These are phyloP conservation scores for Platycercus adscitus DNA, from an alignment of 2,113 vertebrate genomes.

Conservation along the genomic window DNA sequence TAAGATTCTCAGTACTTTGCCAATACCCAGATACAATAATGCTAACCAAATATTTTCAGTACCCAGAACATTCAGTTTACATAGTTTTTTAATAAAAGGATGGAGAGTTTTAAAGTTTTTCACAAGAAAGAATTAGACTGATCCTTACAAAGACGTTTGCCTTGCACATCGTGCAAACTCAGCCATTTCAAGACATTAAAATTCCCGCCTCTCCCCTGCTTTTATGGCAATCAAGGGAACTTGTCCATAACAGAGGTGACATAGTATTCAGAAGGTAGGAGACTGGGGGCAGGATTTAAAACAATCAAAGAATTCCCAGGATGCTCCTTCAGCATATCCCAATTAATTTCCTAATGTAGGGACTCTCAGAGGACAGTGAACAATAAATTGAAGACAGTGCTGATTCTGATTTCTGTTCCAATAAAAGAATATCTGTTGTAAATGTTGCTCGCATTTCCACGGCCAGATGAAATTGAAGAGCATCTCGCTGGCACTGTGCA, in stretches of 20 bases:
- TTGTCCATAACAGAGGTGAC: not conserved
- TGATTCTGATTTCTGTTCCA: not conserved
- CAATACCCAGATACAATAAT: not conserved
- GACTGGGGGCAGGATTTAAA: not conserved
- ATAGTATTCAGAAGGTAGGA: not conserved
- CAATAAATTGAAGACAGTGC: not conserved
- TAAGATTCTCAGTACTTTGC: not conserved
- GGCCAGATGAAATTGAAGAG: not conserved
- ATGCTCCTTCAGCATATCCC: not conserved
- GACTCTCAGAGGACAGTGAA: not conserved
- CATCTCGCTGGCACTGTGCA: not conserved
- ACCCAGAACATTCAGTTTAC: not conserved
- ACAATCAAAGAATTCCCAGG: not conserved
- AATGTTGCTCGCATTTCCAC: not conserved
- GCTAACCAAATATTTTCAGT: not conserved
- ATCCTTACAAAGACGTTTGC: not conserved
- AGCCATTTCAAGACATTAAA: not conserved
- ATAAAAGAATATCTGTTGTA: not conserved
- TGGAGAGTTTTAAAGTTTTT: not conserved
- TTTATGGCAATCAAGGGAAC: not conserved
- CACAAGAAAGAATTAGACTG: not conserved
- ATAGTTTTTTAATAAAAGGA: not conserved
- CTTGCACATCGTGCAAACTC: not conserved
- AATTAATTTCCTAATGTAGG: conserved; percentile 17
- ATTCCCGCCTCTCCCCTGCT: not conserved